Percentiles rank a stretch among this genome's conserved stretches.
phyloP scores from a whole-genome alignment of 2,113 vertebrate species.

The Pan paniscus region DNA sequence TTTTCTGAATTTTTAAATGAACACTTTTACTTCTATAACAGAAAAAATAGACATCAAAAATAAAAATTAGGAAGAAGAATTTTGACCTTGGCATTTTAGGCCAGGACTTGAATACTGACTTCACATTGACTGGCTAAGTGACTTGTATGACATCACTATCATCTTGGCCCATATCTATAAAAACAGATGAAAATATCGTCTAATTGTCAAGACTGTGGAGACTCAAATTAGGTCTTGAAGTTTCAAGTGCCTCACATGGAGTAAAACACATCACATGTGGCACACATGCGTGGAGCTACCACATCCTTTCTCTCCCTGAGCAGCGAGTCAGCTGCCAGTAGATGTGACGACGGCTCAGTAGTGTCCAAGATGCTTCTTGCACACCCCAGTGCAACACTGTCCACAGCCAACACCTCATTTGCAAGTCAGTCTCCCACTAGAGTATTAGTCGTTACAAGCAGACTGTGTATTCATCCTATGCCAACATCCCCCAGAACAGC shows the following conservation, averaged over 20 bases:
- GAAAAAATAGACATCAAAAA: neutral
- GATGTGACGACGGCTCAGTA: accelerated
- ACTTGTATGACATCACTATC: accelerated
- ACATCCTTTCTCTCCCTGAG: neutral
- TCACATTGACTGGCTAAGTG: too few relatives aligned
- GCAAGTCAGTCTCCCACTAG: neutral
- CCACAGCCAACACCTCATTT: accelerated
- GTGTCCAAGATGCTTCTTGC: too few relatives aligned
- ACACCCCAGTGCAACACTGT: too few relatives aligned
- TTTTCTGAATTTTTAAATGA: neutral
- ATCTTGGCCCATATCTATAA: neutral
- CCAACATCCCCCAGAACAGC: accelerated
- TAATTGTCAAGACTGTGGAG: neutral
- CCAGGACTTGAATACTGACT: neutral
- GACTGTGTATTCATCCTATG: accelerated
- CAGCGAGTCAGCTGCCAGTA: too few relatives aligned
- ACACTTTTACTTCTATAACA: neutral
- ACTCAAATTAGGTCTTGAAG: too few relatives aligned
- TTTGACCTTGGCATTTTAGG: neutral
- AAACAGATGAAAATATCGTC: neutral
- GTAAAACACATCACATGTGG: accelerated
- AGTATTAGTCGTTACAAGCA: accelerated
- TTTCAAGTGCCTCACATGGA: too few relatives aligned
- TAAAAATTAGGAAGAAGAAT: neutral
- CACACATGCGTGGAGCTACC: accelerated